A percentile compares a stretch with the other conserved stretches of the same genome.
phyloP scores from a whole-genome alignment of 2,113 vertebrate species.

The Cololabis saira region DNA sequence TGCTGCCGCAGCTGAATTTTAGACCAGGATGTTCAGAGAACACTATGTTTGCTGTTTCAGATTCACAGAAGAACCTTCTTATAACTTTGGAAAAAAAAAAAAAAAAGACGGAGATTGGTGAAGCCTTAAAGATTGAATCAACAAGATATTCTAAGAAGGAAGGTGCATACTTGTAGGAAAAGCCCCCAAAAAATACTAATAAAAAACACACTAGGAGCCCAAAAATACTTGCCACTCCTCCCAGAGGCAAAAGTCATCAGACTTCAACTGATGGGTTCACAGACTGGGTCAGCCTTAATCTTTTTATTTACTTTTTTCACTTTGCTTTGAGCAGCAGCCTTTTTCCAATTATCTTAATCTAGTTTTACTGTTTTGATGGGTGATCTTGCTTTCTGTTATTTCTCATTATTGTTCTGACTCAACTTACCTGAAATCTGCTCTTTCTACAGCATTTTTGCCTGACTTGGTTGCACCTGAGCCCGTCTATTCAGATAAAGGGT shows the following conservation, averaged over 20 bases:
- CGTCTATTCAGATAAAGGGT: too few species aligned
- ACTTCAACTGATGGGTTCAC: neutral
- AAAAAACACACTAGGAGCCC: too few species aligned
- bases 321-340: too few species aligned
- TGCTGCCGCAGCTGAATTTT: slow-evolving; percentile 31
- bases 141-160: neutral
- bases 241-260: neutral
- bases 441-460: neutral
- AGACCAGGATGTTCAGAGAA: slow-evolving; percentile 26
- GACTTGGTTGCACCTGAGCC: neutral
- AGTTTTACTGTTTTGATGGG: neutral
- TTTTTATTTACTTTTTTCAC: neutral
- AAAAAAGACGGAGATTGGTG: slow-evolving; percentile 9
- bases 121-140: neutral
- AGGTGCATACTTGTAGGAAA: neutral
- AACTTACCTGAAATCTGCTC: neutral
- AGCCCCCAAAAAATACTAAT: neutral
- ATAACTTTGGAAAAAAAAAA: neutral
- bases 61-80: slow-evolving; percentile 9
- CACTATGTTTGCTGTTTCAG: slow-evolving; percentile 1
- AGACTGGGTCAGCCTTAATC: neutral
- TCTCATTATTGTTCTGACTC: neutral
- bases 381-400: neutral
- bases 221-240: too few species aligned
- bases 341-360: too few species aligned